Conservation (phyloP, 2,113 vertebrate genomes). For the Campylomormyrus numenius region DNA sequence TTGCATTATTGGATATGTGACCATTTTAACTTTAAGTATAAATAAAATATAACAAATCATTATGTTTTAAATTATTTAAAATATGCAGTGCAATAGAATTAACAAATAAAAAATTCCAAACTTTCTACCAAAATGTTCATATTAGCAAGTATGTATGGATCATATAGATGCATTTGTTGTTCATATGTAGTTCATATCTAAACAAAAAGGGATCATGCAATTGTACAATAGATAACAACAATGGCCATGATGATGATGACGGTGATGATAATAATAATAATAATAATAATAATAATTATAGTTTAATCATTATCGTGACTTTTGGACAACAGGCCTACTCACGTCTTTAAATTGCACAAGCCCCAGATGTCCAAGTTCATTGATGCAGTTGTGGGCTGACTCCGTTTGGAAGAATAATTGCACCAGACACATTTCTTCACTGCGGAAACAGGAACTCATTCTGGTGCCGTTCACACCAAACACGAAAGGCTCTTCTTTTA, state of each 20-base stretch:
- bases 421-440: constrained; percentile 47
- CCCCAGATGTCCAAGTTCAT: constrained; percentile 43
- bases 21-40: not conserved
- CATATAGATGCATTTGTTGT: not conserved
- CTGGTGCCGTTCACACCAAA: not conserved
- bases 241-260: not conserved
- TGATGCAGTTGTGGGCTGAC: constrained; percentile 41
- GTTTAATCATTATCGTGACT: not conserved
- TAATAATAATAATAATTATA: not conserved
- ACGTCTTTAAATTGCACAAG: constrained; percentile 50
- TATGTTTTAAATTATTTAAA: not conserved
- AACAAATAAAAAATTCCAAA: not conserved
- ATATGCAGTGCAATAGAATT: not conserved
- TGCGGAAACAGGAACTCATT: constrained; percentile 41
- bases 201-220: not conserved
- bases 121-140: not conserved
- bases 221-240: not conserved
- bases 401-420: constrained; percentile 47
- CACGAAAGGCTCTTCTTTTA: not conserved
- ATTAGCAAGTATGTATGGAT: not conserved
- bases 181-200: not conserved
- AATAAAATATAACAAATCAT: not conserved
- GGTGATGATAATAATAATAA: not conserved
- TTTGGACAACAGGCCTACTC: constrained; percentile 25
- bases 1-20: not conserved